Percentiles rank a stretch among this genome's conserved stretches.
These are phyloP conservation scores for Salvelinus alpinus DNA, from an alignment of 2,113 vertebrate species.

Conservation along the genomic window DNA sequence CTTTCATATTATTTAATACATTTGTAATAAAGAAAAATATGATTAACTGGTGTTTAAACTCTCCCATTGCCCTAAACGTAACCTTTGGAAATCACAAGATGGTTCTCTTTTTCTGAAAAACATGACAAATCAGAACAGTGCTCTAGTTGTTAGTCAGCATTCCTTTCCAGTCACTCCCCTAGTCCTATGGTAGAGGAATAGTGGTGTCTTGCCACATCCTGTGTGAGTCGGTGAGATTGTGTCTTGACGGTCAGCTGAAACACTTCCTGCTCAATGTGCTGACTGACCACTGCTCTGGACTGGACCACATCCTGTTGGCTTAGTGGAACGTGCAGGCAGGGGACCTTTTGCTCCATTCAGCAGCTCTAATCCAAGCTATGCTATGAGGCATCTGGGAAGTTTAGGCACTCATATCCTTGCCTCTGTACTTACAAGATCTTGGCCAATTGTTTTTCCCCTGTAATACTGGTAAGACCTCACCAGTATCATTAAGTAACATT, in stretches of 20 bases:
- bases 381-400: constrained; percentile 30
- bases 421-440: constrained; percentile 10
- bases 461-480: too few species aligned
- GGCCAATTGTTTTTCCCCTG: not conserved
- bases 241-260: constrained; percentile 37
- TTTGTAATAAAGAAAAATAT: constrained; percentile 72
- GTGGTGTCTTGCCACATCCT: constrained; percentile 54
- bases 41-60: constrained; percentile 12
- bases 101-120: constrained; percentile 9
- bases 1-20: constrained; percentile 80
- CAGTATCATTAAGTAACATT: not conserved
- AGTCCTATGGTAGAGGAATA: constrained; percentile 16
- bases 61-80: not conserved
- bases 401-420: constrained; percentile 20
- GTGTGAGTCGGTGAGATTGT: constrained; percentile 39
- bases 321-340: constrained; percentile 35
- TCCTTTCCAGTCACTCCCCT: constrained; percentile 26
- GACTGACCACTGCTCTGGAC: constrained; percentile 37
- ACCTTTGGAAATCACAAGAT: not conserved
- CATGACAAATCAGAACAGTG: not conserved
- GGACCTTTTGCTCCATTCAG: constrained; percentile 44
- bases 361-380: constrained; percentile 22
- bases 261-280: constrained; percentile 49
- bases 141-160: constrained; percentile 34
- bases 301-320: constrained; percentile 52